A percentile compares a stretch with the other conserved stretches of the same genome.
Conservation (phyloP, 2,797 vertebrate species). For the Euphonia xanthogaster region DNA sequence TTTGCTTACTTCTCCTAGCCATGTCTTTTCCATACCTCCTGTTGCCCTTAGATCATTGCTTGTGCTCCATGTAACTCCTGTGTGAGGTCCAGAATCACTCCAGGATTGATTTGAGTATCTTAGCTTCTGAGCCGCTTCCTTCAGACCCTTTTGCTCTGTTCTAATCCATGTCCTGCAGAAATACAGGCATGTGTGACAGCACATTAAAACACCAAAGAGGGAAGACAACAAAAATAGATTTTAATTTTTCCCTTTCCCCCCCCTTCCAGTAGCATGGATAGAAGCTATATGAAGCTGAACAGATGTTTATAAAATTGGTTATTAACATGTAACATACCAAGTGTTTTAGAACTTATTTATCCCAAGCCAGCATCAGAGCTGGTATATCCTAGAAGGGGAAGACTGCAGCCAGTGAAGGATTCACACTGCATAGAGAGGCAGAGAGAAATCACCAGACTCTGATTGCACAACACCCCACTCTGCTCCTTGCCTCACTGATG, state of each 20-base stretch:
- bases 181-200: background rate
- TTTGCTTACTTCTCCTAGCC: background rate
- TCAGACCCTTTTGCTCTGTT: background rate
- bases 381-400: background rate
- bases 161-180: background rate
- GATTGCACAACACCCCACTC: rapidly evolving
- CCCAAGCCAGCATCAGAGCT: background rate
- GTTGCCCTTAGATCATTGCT: background rate
- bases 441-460: background rate
- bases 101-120: background rate
- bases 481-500: background rate
- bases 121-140: background rate
- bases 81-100: background rate
- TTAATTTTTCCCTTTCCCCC: rapidly evolving
- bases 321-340: background rate
- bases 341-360: background rate
- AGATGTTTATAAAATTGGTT: background rate
- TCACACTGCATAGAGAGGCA: background rate
- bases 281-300: background rate
- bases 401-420: background rate
- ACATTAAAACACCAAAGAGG: background rate
- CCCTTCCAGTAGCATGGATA: background rate
- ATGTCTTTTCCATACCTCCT: background rate
- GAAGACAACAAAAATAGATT: background rate
- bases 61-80: background rate